phyloP scores from a whole-genome alignment of 1,140 invertebrate species.

The Cydia splendana region DNA sequence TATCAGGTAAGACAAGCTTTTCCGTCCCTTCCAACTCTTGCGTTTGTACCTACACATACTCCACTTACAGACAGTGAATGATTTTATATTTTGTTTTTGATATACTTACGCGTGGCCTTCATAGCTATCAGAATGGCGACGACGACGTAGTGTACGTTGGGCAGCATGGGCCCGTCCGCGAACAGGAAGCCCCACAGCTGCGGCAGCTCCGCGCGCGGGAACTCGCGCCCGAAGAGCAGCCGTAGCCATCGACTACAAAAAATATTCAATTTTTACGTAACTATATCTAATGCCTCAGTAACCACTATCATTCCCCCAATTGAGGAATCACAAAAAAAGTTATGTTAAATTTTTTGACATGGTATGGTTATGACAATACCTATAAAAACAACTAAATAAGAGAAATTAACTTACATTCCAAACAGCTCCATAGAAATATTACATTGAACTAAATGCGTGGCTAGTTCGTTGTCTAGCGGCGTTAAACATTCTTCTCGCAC shows the following conservation, averaged over 20 bases:
- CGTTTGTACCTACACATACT: too few relatives aligned
- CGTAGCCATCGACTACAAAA: constrained; percentile 87
- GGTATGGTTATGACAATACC: too few relatives aligned
- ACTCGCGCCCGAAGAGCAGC: constrained; percentile 89
- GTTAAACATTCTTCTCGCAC: constrained; percentile 86
- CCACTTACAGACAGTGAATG: not conserved
- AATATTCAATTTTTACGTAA: constrained; percentile 2
- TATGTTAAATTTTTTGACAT: too few relatives aligned
- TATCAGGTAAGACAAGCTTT: too few relatives aligned
- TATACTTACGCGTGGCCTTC: constrained; percentile 83
- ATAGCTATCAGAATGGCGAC: constrained; percentile 89
- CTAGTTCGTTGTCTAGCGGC: constrained; percentile 83
- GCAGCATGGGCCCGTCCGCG: constrained; percentile 85
- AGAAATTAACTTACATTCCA: constrained; percentile 85
- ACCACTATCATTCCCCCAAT: too few relatives aligned
- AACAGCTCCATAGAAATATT: constrained; percentile 90
- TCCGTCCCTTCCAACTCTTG: too few relatives aligned
- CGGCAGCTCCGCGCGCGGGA: constrained; percentile 86
- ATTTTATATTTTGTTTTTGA: not conserved
- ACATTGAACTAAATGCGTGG: constrained; percentile 83
- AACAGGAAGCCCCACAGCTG: constrained; percentile 91
- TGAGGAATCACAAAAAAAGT: too few relatives aligned
- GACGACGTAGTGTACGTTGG: constrained; percentile 87
- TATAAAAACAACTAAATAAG: not conserved
- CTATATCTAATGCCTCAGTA: too few relatives aligned